Evolutionary conservation across 2,113 vertebrate genomes (phyloP), one percentile per base, ranked within the genome.

Genomic region (Nerophis ophidion): DNA sequence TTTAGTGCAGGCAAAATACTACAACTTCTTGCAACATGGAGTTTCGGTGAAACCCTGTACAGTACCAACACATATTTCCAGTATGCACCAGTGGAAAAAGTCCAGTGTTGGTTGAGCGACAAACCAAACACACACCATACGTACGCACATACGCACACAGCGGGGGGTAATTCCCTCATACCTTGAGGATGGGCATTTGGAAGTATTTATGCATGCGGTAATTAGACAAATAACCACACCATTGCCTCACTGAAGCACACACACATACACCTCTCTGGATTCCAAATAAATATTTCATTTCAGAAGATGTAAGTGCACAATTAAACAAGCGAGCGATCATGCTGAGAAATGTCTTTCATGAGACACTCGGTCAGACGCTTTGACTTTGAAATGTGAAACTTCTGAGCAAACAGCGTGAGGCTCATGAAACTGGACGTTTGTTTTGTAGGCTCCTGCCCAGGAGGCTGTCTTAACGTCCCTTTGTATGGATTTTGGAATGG

Each of bases 121-220:
- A 15, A 9, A 38, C 38, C 48, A 57, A 10, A 62, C 38, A 57
- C 26, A 40, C 47, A 11, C 47, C 40, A 38, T 44, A 64, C 15
- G 6, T 15, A 3, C 45, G 48, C 35, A 51, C 6, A 48, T n/a
- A 47, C 53, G 46, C 19, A 60, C 44, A 26, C 59, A 46, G 65
- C 60, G 46, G 17, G 64, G 65, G 61, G 59, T 75, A 69, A 70
- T 77, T 80, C 71, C 66, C 68, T 75, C 71, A 70, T 76, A 74
- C 77, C 71, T 71, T 84, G 81, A 81, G 81, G 81, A 87, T 71
- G 53, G 65, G 67, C 76, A 82, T 75, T 72, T 71, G 85, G 68
- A 85, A 86, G 84, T 84, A 86, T 87, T 83, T 74, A 87, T 77
- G 71, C 63, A 68, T 71, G 63, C 66, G 72, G 82, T 82, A 84